Base-by-base conservation (phyloP, 37 sponge, comb jelly and placozoan genomes). In the Cliona cf. orientalis region DNA sequence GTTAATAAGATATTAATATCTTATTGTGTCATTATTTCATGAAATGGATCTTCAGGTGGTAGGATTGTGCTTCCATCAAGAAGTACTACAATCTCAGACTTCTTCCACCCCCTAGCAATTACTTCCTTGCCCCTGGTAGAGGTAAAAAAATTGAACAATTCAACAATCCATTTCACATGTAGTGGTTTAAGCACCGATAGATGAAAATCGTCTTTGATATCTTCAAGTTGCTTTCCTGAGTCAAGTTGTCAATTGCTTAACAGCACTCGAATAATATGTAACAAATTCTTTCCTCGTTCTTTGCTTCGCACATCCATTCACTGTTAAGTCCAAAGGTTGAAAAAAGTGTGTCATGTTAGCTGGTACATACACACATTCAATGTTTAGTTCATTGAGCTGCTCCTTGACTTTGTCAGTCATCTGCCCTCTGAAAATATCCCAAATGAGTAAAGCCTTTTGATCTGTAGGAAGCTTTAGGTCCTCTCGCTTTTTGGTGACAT, bases 361-460 rank as follows among this genome's bases (percentile, higher is more conserved):
- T 12, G 89, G 89, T 22, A 88, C 83, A 33, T 74, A 40, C 25
- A 88, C 79, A 71, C 77, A 83, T 42, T 78, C 56, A 43, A 88
- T 82, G 46, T 58, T 23, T 41, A 81, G 49, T 33, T 66, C 38
- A 21, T 42, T 57, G 62, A 87, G 56, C 41, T 74, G 45, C 26
- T 29, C 22, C 61, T 71, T 71, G 39, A 80, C 82, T 57, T 38
- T 67, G 3, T 64, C 59, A 36, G 81, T 81, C 82, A 81, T 87
- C 36, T 87, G 80, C 22, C 87, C 81, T 64, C 66, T 87, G 46
- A 87, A 87, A 2, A 80, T 75, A 87, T 87, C 87, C 87, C 75
- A 87, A 11, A 75, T 32, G 3, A 75, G 34, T 23, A 29, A 39
- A 43, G 42, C 44, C 69, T 1, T 58, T 25, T 67, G 68, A 6